These are phyloP conservation scores for Watsonalla binaria DNA, from an alignment of 2,888 invertebrate species.

Conservation along the genomic window DNA sequence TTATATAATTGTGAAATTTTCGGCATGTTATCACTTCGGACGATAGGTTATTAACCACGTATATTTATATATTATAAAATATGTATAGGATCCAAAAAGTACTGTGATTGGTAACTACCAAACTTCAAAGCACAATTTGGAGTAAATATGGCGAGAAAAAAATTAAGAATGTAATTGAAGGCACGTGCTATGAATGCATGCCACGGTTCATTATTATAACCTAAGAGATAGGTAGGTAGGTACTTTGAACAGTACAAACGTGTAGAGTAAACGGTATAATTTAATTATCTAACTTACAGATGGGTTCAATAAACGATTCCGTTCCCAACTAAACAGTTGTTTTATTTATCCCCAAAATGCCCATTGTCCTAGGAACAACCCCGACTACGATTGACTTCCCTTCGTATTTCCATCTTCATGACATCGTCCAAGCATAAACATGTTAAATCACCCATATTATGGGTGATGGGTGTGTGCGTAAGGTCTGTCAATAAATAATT, in stretches of 20 bases:
- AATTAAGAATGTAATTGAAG: constrained; percentile 22
- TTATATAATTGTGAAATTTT: constrained; percentile 14
- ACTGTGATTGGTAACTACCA: constrained; percentile 71
- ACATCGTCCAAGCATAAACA: no score
- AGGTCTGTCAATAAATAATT: no score
- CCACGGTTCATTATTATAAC: constrained; percentile 54
- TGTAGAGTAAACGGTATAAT: constrained; percentile 72
- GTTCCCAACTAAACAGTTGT: constrained; percentile 64
- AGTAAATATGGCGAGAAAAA: constrained; percentile 24
- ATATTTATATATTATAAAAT: constrained; percentile 38
- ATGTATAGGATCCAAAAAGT: constrained; percentile 59
- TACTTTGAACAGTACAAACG: constrained; percentile 76
- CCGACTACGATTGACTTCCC: no score
- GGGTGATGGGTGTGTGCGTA: no score
- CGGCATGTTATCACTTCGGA: constrained; percentile 30
- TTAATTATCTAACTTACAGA: constrained; percentile 72
- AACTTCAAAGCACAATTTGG: constrained; percentile 50
- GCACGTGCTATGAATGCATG: constrained; percentile 53
- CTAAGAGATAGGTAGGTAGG: constrained; percentile 72
- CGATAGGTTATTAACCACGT: constrained; percentile 37
- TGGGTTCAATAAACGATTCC: constrained; percentile 78
- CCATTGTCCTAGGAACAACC: not conserved
- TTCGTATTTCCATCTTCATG: no score
- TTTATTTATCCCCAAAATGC: constrained; percentile 34
- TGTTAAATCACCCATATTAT: no score